A percentile compares a stretch with the other conserved stretches of the same genome.
phyloP scores from a whole-genome alignment of 2,797 vertebrate genomes.

The Lacerta bilineata region DNA sequence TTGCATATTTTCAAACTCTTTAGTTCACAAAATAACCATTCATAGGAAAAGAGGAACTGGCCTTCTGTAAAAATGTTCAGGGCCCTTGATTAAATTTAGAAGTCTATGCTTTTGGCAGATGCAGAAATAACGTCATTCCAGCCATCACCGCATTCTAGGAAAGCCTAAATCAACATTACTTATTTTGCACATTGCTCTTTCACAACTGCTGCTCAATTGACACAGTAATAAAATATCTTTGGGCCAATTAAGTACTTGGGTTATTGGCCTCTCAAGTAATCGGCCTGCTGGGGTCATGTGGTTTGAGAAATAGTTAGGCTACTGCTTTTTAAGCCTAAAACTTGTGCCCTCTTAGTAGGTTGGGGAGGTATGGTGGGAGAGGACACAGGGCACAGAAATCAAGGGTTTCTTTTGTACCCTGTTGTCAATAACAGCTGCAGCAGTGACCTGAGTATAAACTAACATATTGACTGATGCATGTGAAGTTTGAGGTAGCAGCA shows the following conservation, averaged over 20 bases:
- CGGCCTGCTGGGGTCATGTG: background rate
- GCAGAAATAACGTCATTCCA: conserved; percentile 62
- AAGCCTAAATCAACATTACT: conserved; percentile 64
- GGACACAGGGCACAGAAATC: background rate
- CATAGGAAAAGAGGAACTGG: background rate
- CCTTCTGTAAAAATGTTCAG: conserved; percentile 17
- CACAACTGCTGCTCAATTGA: conserved; percentile 41
- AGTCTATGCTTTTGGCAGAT: conserved; percentile 65
- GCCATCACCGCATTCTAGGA: conserved; percentile 71
- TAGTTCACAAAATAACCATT: background rate
- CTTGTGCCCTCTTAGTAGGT: background rate
- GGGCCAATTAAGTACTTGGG: background rate
- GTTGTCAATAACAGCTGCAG: background rate
- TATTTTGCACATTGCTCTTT: conserved; percentile 56
- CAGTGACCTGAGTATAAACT: background rate
- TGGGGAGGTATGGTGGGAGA: no score
- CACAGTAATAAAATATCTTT: conserved; percentile 24
- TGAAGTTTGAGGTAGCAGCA: conserved; percentile 6
- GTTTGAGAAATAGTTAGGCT: background rate
- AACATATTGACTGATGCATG: background rate
- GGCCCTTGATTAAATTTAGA: conserved; percentile 64
- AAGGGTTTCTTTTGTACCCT: background rate
- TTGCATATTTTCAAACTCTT: background rate
- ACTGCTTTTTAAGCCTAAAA: background rate
- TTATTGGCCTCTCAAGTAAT: conserved; percentile 13